Evolutionary conservation across 2,888 invertebrate species (phyloP).

Genomic region (Tinea pellionella): DNA sequence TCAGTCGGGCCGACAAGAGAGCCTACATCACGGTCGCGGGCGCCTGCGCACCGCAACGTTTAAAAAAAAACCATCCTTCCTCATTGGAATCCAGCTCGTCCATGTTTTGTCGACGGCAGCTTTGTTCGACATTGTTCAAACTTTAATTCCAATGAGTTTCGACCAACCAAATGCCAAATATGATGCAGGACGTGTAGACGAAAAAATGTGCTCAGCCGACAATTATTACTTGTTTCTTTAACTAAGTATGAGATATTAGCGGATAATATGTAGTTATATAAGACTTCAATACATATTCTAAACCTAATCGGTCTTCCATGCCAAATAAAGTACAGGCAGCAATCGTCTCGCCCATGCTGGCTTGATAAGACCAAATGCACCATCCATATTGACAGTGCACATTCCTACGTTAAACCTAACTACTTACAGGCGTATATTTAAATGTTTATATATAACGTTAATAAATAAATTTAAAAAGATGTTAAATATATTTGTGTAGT

Average conservation of each 20-base stretch:
- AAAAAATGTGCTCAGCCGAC: slow-evolving; percentile 57
- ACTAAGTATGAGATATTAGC: slow-evolving; percentile 64
- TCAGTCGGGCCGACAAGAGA: slow-evolving; percentile 35
- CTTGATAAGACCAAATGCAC: too few species aligned
- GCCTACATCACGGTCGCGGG: slow-evolving; percentile 32
- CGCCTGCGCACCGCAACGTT: slow-evolving; percentile 8
- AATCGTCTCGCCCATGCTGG: too few species aligned
- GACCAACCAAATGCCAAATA: slow-evolving; percentile 62
- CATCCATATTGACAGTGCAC: too few species aligned
- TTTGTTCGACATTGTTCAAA: slow-evolving; percentile 68
- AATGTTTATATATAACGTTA: too few species aligned
- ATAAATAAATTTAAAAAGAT: too few species aligned
- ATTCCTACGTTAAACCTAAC: too few species aligned
- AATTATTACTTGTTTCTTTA: slow-evolving; percentile 34
- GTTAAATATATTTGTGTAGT: too few species aligned
- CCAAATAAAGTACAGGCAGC: too few species aligned
- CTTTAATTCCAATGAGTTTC: slow-evolving; percentile 38
- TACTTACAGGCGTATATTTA: too few species aligned
- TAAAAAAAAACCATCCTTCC: neutral
- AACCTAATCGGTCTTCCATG: too few species aligned
- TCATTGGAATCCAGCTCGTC: slow-evolving; percentile 53
- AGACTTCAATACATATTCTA: too few species aligned
- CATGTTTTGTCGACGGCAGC: slow-evolving; percentile 67
- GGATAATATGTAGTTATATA: slow-evolving; percentile 48
- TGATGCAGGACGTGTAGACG: slow-evolving; percentile 51